Base-by-base conservation (phyloP, 2,113 vertebrate species). In the Ciconia boyciana region DNA sequence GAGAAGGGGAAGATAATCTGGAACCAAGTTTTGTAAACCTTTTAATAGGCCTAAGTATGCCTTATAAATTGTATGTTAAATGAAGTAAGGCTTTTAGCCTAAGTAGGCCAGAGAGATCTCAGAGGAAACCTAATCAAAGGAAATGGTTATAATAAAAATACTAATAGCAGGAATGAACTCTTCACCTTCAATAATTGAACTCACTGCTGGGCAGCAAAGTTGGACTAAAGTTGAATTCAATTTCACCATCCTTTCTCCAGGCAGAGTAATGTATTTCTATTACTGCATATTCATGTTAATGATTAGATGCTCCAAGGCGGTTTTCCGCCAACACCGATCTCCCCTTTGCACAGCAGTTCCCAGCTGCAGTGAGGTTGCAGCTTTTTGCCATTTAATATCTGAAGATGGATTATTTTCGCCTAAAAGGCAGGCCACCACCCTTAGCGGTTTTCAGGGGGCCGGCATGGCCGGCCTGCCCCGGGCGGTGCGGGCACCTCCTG, bases 381-480 rank as follows among this genome's bases (percentile, higher is more conserved):
- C 24, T 54, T 69, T 81, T 48, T 25, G 39, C 18, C 11, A 29
- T 44, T 29, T 41, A 18, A 3, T 24, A 31, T 3, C 10, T 29
- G 13, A 17, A n/a, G 51, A 13, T 2, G 22, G 34, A 3, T 48
- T 61, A 17, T 43, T 46, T 46, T 31, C 1, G 0, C 70, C n/a
- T 2, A 5, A 62, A 48, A 36, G 39, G 15, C 7, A 16, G 25
- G 5, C 15, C 24, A 3, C 52, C 31, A 2, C 3, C 10, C 48
- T 13, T 1, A 3, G 13, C 7, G 4, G 2, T 4, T 34, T 10
- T 3, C 58, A 5, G 44, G 4, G 36, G 3, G 6, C 24, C 4
- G 10, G 25, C 49, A 7, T 10, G 75, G 22, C 7, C 7, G 3
- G 41, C 6, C 34, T 7, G 32, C 3, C 10, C 19, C 34, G 8